phyloP scores from a whole-genome alignment of 2,113 vertebrate genomes.

The Columba livia region DNA sequence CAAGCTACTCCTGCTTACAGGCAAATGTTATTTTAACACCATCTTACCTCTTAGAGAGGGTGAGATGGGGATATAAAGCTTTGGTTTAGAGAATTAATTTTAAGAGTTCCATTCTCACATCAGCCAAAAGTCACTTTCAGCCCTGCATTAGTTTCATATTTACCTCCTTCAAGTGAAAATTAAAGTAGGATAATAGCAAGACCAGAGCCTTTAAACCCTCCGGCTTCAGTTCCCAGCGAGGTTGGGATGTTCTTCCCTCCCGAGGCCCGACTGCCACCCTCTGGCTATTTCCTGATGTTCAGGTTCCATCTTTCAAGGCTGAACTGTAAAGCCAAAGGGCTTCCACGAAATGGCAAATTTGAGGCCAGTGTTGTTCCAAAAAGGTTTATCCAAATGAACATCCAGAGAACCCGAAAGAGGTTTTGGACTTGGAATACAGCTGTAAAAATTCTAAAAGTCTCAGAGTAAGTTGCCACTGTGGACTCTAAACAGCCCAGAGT shows the following conservation, averaged over 20 bases:
- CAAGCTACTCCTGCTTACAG: background rate
- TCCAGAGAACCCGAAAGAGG: background rate
- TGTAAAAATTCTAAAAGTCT: background rate
- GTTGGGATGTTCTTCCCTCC: background rate
- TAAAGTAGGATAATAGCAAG: background rate
- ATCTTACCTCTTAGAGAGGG: background rate
- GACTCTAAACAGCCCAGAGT: background rate
- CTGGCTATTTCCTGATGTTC: background rate
- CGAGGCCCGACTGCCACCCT: background rate
- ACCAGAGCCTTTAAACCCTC: background rate
- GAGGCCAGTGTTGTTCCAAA: background rate
- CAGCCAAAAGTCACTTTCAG: background rate
- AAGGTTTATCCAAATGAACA: background rate
- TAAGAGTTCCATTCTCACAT: background rate
- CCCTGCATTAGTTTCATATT: background rate
- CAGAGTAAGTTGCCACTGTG: background rate
- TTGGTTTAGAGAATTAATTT: background rate
- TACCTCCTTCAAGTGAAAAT: background rate
- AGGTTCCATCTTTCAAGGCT: background rate
- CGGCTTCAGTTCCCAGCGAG: fast-evolving
- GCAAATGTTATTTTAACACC: background rate
- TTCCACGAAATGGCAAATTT: background rate
- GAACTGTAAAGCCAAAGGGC: background rate
- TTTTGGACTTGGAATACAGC: background rate
- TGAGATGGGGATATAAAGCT: background rate